Evolutionary conservation across 2,113 vertebrate species (phyloP).

Genomic region (Haliaeetus leucogaster): DNA sequence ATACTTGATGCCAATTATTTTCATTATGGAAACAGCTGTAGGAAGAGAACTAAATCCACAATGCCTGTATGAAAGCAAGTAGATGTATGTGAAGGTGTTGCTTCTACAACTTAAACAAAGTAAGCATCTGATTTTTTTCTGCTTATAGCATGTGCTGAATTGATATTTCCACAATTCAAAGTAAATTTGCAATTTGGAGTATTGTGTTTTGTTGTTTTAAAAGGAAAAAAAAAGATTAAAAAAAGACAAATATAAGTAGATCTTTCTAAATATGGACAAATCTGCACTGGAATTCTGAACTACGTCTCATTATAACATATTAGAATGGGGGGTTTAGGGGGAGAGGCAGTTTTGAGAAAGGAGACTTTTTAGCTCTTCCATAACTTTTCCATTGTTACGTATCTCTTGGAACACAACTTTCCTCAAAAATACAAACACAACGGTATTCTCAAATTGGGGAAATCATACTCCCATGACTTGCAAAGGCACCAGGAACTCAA

Average conservation of each 20-base stretch:
- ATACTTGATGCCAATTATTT: neutral
- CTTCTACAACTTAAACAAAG: neutral
- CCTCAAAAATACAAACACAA: neutral
- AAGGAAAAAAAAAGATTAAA: neutral
- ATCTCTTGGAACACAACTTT: neutral
- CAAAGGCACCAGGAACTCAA: neutral
- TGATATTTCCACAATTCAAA: neutral
- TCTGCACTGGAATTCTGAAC: neutral
- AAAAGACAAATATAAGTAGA: neutral
- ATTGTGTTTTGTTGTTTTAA: neutral
- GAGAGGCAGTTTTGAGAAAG: neutral
- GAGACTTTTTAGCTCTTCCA: neutral
- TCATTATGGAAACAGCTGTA: neutral
- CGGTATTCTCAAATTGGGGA: neutral
- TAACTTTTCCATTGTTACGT: neutral
- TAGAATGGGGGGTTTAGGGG: accelerated
- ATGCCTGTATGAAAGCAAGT: neutral
- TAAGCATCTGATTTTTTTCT: neutral
- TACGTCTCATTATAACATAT: neutral
- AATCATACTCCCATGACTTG: neutral
- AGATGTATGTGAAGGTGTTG: neutral
- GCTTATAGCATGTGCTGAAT: neutral
- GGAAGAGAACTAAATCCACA: neutral
- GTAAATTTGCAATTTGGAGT: neutral
- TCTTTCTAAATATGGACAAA: neutral